These are phyloP conservation scores for Conus canariensis DNA, from an alignment of 2,888 invertebrate genomes.

Conservation along the genomic window DNA sequence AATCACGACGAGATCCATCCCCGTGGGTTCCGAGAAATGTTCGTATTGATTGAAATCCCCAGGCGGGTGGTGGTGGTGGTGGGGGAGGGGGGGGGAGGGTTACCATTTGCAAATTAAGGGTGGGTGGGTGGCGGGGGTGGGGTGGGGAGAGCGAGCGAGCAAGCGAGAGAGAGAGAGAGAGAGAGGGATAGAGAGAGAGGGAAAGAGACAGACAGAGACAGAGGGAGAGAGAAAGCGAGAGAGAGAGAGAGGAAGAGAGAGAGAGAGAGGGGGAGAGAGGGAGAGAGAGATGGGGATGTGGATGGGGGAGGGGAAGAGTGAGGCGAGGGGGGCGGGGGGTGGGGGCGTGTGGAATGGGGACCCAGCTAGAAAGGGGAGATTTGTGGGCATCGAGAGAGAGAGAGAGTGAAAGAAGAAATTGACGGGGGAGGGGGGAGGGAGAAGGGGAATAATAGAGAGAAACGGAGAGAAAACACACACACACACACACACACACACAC, in stretches of 20 bases:
- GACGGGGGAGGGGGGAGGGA: neutral
- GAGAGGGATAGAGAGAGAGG: neutral
- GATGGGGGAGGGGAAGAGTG: neutral
- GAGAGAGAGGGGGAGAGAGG: neutral
- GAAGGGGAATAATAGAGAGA: neutral
- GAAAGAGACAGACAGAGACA: neutral
- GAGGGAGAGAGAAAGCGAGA: neutral
- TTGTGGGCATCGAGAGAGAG: neutral
- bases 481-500: too few relatives aligned
- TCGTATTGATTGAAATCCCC: too few relatives aligned
- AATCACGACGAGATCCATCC: too few relatives aligned
- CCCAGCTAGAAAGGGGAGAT: too few relatives aligned
- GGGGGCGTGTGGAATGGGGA: accelerated
- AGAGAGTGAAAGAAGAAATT: neutral
- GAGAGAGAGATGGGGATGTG: neutral
- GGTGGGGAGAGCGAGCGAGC: too few relatives aligned
- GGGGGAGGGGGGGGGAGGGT: too few relatives aligned
- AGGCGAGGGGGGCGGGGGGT: neutral
- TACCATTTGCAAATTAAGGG: too few relatives aligned
- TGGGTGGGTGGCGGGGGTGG: too few relatives aligned
- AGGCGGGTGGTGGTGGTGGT: too few relatives aligned
- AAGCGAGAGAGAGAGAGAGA: neutral
- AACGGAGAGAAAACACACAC: neutral
- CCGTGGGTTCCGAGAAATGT: too few relatives aligned
- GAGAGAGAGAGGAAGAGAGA: neutral